Percentiles rank a stretch among this genome's conserved stretches.
Evolutionary conservation across 2,797 vertebrate species (phyloP).

Genomic region (Neosalanx taihuensis): DNA sequence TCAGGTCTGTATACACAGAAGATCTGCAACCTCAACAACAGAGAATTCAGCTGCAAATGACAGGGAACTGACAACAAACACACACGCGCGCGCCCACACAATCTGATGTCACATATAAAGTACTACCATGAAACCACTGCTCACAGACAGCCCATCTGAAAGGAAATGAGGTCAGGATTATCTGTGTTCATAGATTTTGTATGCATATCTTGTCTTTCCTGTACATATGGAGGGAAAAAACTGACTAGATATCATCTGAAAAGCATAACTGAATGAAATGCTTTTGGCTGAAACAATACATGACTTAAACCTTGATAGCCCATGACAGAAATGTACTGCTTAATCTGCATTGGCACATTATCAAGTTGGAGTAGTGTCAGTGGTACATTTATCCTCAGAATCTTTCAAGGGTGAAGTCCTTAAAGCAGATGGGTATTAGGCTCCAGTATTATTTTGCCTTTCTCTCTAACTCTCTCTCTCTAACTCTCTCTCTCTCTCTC

Average conservation of each 20-base stretch:
- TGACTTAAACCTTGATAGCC: not conserved
- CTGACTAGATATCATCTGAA: too few species aligned
- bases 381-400: conserved; percentile 1
- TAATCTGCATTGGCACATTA: not conserved
- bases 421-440: not conserved
- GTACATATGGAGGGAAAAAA: too few species aligned
- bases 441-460: not conserved
- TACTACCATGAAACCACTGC: not conserved
- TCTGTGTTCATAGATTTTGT: not conserved
- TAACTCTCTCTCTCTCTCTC: not conserved
- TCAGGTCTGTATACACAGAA: too few species aligned
- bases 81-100: not conserved
- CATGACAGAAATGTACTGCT: not conserved
- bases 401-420: conserved; percentile 28
- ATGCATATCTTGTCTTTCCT: too few species aligned
- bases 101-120: not conserved
- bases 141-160: not conserved
- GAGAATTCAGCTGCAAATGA: not conserved
- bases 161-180: not conserved
- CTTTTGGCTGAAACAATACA: not conserved
- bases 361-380: not conserved
- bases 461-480: not conserved
- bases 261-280: too few species aligned
- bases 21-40: too few species aligned
- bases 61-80: conserved; percentile 16